Evolutionary conservation across 2,888 invertebrate species (phyloP).

Genomic region (Selenia dentaria): DNA sequence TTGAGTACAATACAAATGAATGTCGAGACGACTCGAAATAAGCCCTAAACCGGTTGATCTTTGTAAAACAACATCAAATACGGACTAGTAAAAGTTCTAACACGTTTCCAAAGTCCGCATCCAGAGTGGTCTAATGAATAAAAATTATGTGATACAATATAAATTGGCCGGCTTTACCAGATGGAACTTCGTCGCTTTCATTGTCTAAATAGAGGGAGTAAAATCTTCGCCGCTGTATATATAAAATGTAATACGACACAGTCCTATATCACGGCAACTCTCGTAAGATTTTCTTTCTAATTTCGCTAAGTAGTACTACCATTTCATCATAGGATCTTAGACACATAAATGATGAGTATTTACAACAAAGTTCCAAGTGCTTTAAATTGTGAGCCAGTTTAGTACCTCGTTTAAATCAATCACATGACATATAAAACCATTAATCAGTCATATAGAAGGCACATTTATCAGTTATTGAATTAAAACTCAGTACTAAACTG

Average conservation of each 20-base stretch:
- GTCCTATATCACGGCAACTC: not conserved
- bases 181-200: conserved; percentile 36
- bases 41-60: no score
- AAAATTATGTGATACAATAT: conserved; percentile 36
- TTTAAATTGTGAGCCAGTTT: conserved; percentile 7
- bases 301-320: not conserved
- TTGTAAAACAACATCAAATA: no score
- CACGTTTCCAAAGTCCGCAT: not conserved
- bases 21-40: no score
- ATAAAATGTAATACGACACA: not conserved
- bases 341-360: conserved; percentile 9
- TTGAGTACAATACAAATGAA: no score
- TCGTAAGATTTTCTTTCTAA: not conserved
- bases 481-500: conserved; percentile 9
- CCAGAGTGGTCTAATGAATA: conserved; percentile 1
- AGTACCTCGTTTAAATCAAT: conserved; percentile 10
- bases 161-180: conserved; percentile 23
- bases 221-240: not conserved
- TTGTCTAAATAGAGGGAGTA: not conserved
- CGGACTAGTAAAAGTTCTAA: no score
- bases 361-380: conserved; percentile 22
- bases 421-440: not conserved
- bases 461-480: conserved; percentile 1
- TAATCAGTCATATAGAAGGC: not conserved
- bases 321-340: not conserved